Evolutionary conservation across 2,113 vertebrate species (phyloP).

Genomic region (Corythoichthys intestinalis): DNA sequence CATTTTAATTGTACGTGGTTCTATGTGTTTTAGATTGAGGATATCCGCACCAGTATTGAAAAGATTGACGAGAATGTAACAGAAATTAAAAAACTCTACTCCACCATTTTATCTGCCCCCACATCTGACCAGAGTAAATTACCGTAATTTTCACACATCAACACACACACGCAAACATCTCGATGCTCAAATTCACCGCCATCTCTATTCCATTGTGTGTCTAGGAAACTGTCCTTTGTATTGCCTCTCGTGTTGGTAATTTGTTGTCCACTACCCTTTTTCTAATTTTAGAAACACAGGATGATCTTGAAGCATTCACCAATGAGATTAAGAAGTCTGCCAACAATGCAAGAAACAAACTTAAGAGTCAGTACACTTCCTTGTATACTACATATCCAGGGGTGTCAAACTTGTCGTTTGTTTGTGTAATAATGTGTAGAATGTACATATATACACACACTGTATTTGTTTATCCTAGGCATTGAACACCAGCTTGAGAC

Average conservation of each 20-base stretch:
- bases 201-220: neutral
- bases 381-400: neutral
- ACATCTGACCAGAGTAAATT: conserved; percentile 91
- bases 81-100: conserved; percentile 93
- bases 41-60: conserved; percentile 87
- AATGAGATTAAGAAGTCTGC: conserved; percentile 92
- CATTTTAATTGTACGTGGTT: neutral
- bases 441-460: neutral
- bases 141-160: neutral
- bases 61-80: conserved; percentile 89
- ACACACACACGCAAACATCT: neutral
- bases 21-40: conserved; percentile 80
- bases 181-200: conserved; percentile 1
- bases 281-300: conserved; percentile 84
- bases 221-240: neutral
- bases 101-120: conserved; percentile 90
- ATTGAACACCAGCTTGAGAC: conserved; percentile 90
- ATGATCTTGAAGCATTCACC: conserved; percentile 87
- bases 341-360: conserved; percentile 88
- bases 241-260: neutral
- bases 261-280: neutral
- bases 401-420: neutral
- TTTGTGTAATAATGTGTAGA: neutral
- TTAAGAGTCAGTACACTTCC: conserved; percentile 83
- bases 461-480: conserved; percentile 52